Evolutionary conservation across 1,140 invertebrate genomes (phyloP).

Genomic region (Drosophila sp.): DNA sequence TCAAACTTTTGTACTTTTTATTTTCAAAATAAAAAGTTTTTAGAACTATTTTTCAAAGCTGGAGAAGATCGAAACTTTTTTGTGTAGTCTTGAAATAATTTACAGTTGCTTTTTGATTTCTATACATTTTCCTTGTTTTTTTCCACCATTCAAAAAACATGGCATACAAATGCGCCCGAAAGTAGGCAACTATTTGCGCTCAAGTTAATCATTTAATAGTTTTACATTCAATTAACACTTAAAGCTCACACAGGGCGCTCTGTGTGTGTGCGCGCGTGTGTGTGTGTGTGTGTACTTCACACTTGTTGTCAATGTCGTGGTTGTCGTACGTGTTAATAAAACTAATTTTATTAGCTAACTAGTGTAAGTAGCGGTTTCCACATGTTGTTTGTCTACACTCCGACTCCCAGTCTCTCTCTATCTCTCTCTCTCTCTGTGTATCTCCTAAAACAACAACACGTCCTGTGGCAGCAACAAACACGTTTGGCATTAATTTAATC

Average conservation of each 20-base stretch:
- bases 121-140: not conserved
- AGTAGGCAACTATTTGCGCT: constrained; percentile 49
- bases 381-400: constrained; percentile 67
- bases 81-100: too few species aligned
- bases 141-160: not conserved
- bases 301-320: constrained; percentile 47
- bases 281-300: constrained; percentile 44
- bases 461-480: constrained; percentile 31
- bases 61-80: too few species aligned
- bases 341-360: constrained; percentile 80
- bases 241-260: constrained; percentile 21
- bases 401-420: not conserved
- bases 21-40: too few species aligned
- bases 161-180: constrained; percentile 2
- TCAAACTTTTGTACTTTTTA: too few species aligned
- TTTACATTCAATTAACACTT: constrained; percentile 76
- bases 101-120: not conserved
- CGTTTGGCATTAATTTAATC: constrained; percentile 82
- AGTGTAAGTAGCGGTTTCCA: constrained; percentile 77
- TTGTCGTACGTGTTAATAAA: constrained; percentile 76
- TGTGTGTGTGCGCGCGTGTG: constrained; percentile 5
- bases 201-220: constrained; percentile 57
- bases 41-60: too few species aligned
- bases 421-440: constrained; percentile 25
- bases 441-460: constrained; percentile 70